Base-by-base conservation (phyloP, 2,797 vertebrate genomes). In the Anisognathus igniventris region DNA sequence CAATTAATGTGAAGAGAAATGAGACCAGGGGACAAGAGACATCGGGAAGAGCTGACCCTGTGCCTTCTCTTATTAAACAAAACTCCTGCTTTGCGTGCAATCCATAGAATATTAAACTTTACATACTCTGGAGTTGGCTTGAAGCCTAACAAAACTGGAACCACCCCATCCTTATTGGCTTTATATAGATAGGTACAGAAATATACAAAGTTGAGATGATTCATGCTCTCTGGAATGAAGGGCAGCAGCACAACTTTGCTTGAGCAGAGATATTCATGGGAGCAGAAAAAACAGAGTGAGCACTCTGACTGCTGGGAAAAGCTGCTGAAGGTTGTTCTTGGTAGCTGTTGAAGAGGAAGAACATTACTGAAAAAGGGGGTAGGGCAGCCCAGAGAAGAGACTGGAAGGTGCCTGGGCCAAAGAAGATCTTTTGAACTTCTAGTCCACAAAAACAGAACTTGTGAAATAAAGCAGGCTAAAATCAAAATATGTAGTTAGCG, bases 181-280 rank as follows among this genome's bases (percentile, higher is more conserved):
- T 96, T 96, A 95, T 96, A 96, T 95, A 97, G 95, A 97, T 93
- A 97, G 95, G 93, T 96, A 96, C 87, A 95, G 96, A 96, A 95
- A 96, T 96, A 96, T 24, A 96, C 92, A 94, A 95, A 95, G 85
- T 88, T 86, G 79, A 75, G 73, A 96, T 97, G 95, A 96, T 93
- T 96, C 94, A 95, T 96, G 92, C 85, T 68, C 79, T 93, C 78
- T 95, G 96, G 96, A 96, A 96, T 95, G 96, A 96, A 93, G 66
- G 89, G 92, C 92, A 96, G 89, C 50, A 1, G 89, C 51, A 86
- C 40, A 83, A 66, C 84, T 96, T 82, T 91, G 78, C 92, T 94
- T 73, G 78, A 93, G 88, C 78, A 77, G n/a, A 86, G 65, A 96
- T 83, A 95, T 95, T 97, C 81, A 96, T 93, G 89, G 93, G 89